Base-by-base conservation (phyloP, 2,888 invertebrate species). In the Drosophila quinaria region DNA sequence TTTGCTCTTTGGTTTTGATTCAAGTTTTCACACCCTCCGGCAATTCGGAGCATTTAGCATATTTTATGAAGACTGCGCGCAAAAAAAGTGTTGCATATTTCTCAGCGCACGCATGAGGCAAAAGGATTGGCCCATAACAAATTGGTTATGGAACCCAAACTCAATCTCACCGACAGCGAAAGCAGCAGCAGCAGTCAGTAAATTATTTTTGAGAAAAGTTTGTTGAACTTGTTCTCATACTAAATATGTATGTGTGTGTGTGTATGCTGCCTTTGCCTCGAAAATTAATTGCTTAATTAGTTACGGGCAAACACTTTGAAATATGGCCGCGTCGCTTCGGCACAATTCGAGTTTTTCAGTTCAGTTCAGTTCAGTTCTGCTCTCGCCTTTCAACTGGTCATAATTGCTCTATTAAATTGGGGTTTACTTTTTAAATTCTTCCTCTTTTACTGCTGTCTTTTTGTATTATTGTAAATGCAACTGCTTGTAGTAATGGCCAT, bases 241-340 rank as follows among this genome's bases (percentile, higher is more conserved):
- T n/a, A 35, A 22, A 35, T 17, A 11, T 49, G 17, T 19, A n/a
- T 55, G 46, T 54, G 22, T 41, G 64, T 55, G 60, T 54, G 76
- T 50, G 60, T 68, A 50, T 63, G 17, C 60, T 51, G 59, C 51
- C 46, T 56, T 59, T 69, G 78, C 81, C 81, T 72, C 76, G 74
- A 78, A 73, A 90, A 90, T 90, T 89, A 90, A 90, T 89, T 90
- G 90, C 87, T 89, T 90, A 90, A 90, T 90, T 90, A 84, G 90
- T 87, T 89, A 90, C 89, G 89, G 84, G 81, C 82, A 84, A 85
- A 81, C 82, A 80, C 76, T 79, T 89, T 87, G 90, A 89, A 86
- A 78, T 89, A 89, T 89, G 89, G 82, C 86, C 84, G 87, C 79
- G 74, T 69, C 67, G 87, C 72, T 72, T 51, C 22, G 83, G 70